Evolutionary conservation across 64 coral and sea anemone genomes (phyloP).

Genomic region (Trachythela sp.): DNA sequence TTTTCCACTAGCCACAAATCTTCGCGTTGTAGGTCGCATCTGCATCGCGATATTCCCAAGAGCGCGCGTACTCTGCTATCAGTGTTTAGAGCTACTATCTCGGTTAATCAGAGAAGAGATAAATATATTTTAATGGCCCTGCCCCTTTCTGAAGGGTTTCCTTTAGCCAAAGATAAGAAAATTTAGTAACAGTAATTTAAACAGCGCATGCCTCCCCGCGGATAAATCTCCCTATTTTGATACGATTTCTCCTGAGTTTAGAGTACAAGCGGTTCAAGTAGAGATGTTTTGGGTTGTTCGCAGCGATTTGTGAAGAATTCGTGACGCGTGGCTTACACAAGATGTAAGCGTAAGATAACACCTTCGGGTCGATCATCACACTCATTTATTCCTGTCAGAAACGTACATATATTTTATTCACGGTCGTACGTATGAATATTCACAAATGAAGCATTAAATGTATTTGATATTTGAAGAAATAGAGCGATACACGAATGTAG

Average conservation of each 20-base stretch:
- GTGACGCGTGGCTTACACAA: background rate
- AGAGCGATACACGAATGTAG: too few relatives aligned
- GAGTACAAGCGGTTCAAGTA: background rate
- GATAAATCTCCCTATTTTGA: background rate
- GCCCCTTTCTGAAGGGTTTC: background rate
- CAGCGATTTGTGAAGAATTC: background rate
- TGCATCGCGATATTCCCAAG: background rate
- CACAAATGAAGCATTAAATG: background rate
- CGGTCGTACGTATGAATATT: background rate
- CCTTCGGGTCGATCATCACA: background rate
- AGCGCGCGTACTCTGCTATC: background rate
- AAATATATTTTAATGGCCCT: constrained; percentile 10
- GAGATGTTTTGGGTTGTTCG: background rate
- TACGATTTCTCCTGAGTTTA: background rate
- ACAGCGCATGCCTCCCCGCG: background rate
- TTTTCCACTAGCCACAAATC: background rate
- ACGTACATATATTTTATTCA: background rate
- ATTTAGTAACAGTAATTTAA: background rate
- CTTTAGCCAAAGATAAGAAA: background rate
- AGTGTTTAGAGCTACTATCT: background rate
- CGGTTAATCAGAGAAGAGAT: background rate
- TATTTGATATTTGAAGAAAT: background rate
- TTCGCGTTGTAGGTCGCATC: background rate
- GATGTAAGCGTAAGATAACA: background rate
- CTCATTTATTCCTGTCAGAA: background rate